These are phyloP conservation scores for Pristis pectinata DNA, from an alignment of 2,797 vertebrate species.

Conservation along the genomic window DNA sequence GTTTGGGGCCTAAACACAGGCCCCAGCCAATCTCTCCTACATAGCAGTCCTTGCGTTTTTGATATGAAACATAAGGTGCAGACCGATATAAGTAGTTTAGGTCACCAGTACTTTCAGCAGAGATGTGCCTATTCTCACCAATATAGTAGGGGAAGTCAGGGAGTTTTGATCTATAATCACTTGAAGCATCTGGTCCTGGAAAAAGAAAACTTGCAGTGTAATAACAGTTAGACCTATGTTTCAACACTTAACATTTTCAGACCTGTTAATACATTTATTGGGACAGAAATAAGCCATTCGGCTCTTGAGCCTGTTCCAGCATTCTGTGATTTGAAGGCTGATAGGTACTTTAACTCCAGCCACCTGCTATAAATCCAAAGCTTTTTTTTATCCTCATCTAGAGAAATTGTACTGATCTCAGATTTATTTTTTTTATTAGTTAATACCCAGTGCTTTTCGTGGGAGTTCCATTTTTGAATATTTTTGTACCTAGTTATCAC, in stretches of 20 bases:
- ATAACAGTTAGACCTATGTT: neutral
- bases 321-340: neutral
- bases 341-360: neutral
- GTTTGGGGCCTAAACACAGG: conserved; percentile 49
- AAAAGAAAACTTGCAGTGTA: conserved; percentile 36
- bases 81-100: conserved; percentile 57
- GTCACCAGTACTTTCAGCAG: conserved; percentile 56
- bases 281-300: neutral
- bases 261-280: no score
- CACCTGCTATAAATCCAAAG: neutral
- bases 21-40: conserved; percentile 63
- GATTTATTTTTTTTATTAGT: neutral
- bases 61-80: conserved; percentile 41
- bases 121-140: conserved; percentile 48
- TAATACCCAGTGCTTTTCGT: neutral
- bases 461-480: neutral
- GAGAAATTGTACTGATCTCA: neutral
- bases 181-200: conserved; percentile 63
- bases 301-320: neutral
- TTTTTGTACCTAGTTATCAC: no score
- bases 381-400: neutral
- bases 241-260: no score
- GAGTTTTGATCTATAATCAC: conserved; percentile 58
- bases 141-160: conserved; percentile 49
- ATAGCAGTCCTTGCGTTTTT: conserved; percentile 44